Base-by-base conservation (phyloP, 92 coral and sea anemone genomes). In the Meandrina meandrites region DNA sequence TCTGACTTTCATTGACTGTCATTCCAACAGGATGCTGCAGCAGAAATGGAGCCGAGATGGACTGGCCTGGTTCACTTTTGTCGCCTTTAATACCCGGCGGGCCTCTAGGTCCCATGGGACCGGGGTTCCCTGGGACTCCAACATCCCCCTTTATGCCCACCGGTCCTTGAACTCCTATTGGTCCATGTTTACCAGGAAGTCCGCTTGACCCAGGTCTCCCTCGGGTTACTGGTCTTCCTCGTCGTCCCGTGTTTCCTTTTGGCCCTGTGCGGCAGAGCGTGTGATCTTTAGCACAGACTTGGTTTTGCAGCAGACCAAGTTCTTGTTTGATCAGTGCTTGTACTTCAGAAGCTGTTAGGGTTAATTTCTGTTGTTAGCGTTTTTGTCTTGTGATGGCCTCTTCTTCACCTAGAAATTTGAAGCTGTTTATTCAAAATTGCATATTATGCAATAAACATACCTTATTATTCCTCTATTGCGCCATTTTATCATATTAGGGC, bases 211-310 rank as follows among this genome's bases (percentile, higher is more conserved):
- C 45, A 6, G 88, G 81, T 75, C 66, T 54, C 57, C 95, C 95
- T 35, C 88, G 88, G 71, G 50, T 76, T 30, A 92, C 94, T 4
- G 75, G 88, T 79, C 76, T 92, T 35, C 94, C 94, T 13, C 94
- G 88, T 66, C 88, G 82, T 34, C 93, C 93, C 81, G 77, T 71
- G 84, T 70, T 93, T 2, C 96, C 96, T 70, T 84, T 86, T 79
- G 91, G 92, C 76, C 96, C 94, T 58, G 72, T 62, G 15, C 81
- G 83, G 80, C 96, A 93, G 76, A 88, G 88, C 47, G 85, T 91
- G 53, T 93, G 82, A 71, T 93, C 84, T 21, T 79, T 79, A 35
- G 88, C 89, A 81, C 94, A 91, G 64, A 81, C 82, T 77, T 93
- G 90, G 53, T 82, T 89, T 83, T 82, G 88, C 19, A 91, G 81